These are phyloP conservation scores for Xestia rhomboidea DNA, from an alignment of 2,888 invertebrate species.

Conservation along the genomic window DNA sequence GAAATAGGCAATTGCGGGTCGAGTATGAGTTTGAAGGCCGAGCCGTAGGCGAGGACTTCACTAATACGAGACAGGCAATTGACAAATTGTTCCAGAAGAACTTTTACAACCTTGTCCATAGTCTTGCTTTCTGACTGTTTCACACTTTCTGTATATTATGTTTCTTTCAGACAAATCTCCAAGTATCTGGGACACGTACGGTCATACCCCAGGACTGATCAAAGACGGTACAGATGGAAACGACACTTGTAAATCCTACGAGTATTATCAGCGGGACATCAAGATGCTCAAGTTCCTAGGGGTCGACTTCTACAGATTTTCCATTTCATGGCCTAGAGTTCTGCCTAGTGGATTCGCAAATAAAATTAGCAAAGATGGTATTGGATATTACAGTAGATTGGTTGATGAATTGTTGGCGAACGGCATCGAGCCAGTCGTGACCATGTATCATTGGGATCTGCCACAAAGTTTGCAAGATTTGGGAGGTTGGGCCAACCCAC, in stretches of 20 bases:
- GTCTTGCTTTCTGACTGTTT: not conserved
- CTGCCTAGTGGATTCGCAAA: constrained; percentile 90
- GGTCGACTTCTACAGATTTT: constrained; percentile 90
- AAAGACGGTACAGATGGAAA: constrained; percentile 90
- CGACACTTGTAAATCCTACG: constrained; percentile 91
- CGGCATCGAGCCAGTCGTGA: constrained; percentile 91
- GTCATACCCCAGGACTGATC: constrained; percentile 87
- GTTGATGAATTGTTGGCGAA: constrained; percentile 91
- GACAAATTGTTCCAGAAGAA: too few species aligned
- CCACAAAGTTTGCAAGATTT: constrained; percentile 89
- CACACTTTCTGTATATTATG: not conserved
- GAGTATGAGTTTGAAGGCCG: too few species aligned
- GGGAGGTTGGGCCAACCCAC: constrained; percentile 90
- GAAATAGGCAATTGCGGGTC: too few species aligned
- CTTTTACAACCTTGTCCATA: not conserved
- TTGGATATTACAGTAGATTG: constrained; percentile 92
- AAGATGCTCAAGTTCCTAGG: constrained; percentile 84
- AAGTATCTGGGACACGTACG: constrained; percentile 92
- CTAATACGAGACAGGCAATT: too few species aligned
- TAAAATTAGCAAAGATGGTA: constrained; percentile 90
- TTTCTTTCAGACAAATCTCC: constrained; percentile 86
- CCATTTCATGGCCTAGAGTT: constrained; percentile 92
- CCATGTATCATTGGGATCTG: constrained; percentile 90
- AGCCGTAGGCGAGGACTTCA: too few species aligned
- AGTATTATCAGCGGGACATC: constrained; percentile 90